Percentiles rank a stretch among this genome's conserved stretches.
Conservation (phyloP, 2,113 vertebrate species). For the Malurus cyaneus region DNA sequence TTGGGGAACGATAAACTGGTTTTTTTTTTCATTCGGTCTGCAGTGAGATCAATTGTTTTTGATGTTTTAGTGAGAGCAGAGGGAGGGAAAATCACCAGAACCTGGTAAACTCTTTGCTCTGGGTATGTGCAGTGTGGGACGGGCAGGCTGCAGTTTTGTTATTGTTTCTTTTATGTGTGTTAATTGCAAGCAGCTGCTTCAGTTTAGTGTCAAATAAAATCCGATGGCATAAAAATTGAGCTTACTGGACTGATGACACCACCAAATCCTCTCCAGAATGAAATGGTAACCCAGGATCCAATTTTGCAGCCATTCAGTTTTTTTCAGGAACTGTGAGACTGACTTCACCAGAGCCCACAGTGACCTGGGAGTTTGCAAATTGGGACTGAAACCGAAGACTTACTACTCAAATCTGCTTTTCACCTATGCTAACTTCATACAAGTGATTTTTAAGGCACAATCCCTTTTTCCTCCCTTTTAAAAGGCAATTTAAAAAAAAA, state of each 20-base stretch:
- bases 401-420: neutral
- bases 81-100: conserved; percentile 36
- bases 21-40: neutral
- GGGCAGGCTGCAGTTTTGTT: conserved; percentile 23
- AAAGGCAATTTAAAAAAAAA: neutral
- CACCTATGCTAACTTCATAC: neutral
- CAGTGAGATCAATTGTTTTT: conserved; percentile 12
- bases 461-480: neutral
- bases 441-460: neutral
- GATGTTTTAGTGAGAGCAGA: conserved; percentile 32
- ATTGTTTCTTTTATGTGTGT: conserved; percentile 58
- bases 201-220: conserved; percentile 48
- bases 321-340: neutral
- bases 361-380: neutral
- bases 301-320: neutral
- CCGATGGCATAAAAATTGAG: conserved; percentile 23
- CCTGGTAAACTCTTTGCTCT: conserved; percentile 32
- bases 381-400: neutral
- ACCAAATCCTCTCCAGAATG: conserved; percentile 11
- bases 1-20: conserved; percentile 20
- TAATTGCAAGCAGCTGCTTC: conserved; percentile 64
- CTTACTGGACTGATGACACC: conserved; percentile 23
- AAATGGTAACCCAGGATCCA: neutral
- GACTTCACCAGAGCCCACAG: neutral
- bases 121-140: neutral